A percentile compares a stretch with the other conserved stretches of the same genome.
These are phyloP conservation scores for Drosophila navojoa DNA, from an alignment of 1,140 invertebrate species.

Conservation along the genomic window DNA sequence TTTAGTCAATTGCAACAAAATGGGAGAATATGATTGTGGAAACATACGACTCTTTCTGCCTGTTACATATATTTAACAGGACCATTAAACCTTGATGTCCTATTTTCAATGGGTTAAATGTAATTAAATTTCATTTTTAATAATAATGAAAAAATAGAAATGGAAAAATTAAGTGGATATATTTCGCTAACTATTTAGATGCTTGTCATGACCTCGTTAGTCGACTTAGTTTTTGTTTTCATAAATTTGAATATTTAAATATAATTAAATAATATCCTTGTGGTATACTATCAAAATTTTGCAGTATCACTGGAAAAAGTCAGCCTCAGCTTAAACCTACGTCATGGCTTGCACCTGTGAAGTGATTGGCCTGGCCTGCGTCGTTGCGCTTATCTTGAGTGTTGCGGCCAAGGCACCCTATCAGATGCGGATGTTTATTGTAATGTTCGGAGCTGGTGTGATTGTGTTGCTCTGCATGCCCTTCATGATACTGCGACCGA, in stretches of 20 bases:
- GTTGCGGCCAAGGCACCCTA: conserved; percentile 86
- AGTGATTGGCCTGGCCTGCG: conserved; percentile 75
- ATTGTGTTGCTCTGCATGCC: conserved; percentile 88
- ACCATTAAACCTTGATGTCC: too few relatives aligned
- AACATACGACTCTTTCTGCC: too few relatives aligned
- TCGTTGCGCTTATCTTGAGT: conserved; percentile 84
- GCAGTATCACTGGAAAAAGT: conserved; percentile 12
- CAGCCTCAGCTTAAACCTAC: not conserved
- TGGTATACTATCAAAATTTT: not conserved
- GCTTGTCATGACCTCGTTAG: not conserved
- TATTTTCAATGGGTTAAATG: too few relatives aligned
- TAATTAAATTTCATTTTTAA: too few relatives aligned
- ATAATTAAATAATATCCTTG: not conserved
- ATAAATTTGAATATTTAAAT: not conserved
- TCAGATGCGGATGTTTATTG: conserved; percentile 85
- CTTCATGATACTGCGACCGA: conserved; percentile 89
- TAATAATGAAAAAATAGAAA: too few relatives aligned
- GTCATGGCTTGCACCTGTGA: conserved; percentile 74
- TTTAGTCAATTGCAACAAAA: too few relatives aligned
- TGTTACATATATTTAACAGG: too few relatives aligned
- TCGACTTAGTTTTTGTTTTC: not conserved
- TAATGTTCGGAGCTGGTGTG: conserved; percentile 86
- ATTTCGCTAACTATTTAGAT: too few relatives aligned
- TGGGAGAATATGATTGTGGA: too few relatives aligned
- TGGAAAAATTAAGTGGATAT: too few relatives aligned